Base-by-base conservation (phyloP, 2,888 invertebrate species). In the Carpatolechia fugitivella region DNA sequence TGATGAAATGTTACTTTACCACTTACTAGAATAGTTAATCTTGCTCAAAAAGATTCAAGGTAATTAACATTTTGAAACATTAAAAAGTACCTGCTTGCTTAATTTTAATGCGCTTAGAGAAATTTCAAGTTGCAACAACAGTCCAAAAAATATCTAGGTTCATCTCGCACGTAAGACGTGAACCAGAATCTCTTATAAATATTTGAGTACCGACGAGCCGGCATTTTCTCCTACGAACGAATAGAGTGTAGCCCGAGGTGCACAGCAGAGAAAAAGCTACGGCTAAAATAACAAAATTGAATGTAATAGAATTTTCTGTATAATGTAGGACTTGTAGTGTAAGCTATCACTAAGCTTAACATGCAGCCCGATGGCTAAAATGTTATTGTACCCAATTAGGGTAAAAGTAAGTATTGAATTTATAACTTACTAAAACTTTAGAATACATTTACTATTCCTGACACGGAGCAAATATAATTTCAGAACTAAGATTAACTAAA, bases 121-220 rank as follows among this genome's bases (percentile, higher is more conserved):
- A 44, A 33, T 13, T n/a, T 3, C 8, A 52, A 40, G 38, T 40
- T 14, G 16, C 38, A 29, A 10, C 30, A 40, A 7, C 44, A 31
- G 44, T 56, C 55, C 51, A 56, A 56, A 72, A 74, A 75, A 77
- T 75, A 75, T 61, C 60, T 68, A 66, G 69, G 70, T 68, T 68
- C 71, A 73, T 72, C 65, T 66, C 65, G 65, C 66, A 67, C 69
- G 67, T 69, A 61, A 65, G 69, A 79, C 72, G 73, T 70, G 72
- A 70, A 75, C 70, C 65, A 70, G 76, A 75, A 74, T 74, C 73
- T 77, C 74, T 73, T 82, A 80, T 87, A 82, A 82, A 87, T 87
- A 85, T 85, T 86, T 76, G 74, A 87, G 40, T 78, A 71, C 68
- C 64, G 66, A 66, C 65, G 68, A 73, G 71, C 66, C 62, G 60